Percentiles rank a stretch among this genome's conserved stretches.
These are phyloP conservation scores for Coptotermes formosanus DNA, from an alignment of 1,140 invertebrate genomes.

Conservation along the genomic window DNA sequence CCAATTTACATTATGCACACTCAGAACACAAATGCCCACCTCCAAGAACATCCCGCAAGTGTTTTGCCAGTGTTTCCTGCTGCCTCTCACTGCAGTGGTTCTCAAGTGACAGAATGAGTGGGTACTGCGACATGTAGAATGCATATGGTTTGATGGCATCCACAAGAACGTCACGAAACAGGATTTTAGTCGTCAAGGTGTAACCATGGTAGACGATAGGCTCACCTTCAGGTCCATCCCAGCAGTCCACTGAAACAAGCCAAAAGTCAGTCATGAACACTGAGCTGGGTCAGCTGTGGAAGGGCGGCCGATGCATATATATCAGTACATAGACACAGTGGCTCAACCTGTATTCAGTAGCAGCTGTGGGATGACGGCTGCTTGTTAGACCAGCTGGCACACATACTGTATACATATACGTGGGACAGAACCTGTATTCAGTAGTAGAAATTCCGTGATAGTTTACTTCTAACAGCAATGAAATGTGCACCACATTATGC, in stretches of 20 bases:
- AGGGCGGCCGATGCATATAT: no score
- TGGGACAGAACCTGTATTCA: no score
- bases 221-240: constrained; percentile 58
- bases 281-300: not conserved
- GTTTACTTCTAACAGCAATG: no score
- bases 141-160: constrained; percentile 50
- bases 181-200: constrained; percentile 57
- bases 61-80: constrained; percentile 54
- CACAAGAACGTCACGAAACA: constrained; percentile 54
- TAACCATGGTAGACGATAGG: constrained; percentile 60
- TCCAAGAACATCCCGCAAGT: constrained; percentile 54
- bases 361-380: no score
- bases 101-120: constrained; percentile 59
- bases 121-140: constrained; percentile 49
- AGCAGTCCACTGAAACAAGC: constrained; percentile 55
- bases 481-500: no score
- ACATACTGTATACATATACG: no score
- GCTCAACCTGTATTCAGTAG: no score
- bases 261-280: not conserved
- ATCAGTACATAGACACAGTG: no score
- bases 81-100: constrained; percentile 57
- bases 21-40: constrained; percentile 40
- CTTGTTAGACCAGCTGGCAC: no score
- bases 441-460: no score
- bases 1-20: no score